phyloP scores from a whole-genome alignment of 2,888 invertebrate species.

The Tricholauxania praeusta region DNA sequence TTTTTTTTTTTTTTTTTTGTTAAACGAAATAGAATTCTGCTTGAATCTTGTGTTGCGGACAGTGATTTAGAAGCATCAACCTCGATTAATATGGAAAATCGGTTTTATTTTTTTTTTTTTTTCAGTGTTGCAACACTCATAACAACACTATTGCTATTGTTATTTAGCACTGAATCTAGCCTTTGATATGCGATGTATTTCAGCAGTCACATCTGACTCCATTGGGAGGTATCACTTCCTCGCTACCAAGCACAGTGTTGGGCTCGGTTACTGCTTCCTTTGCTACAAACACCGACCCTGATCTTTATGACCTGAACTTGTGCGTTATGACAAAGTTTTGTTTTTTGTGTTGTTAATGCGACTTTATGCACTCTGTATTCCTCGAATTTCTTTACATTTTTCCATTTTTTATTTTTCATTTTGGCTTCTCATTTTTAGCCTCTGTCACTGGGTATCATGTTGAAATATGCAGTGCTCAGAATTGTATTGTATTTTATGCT shows the following conservation, averaged over 20 bases:
- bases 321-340: constrained; percentile 16
- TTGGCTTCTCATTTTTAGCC: neutral
- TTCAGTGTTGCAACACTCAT: no score
- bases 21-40: no score
- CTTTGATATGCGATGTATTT: no score
- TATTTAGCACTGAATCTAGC: no score
- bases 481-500: neutral
- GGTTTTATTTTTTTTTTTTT: no score
- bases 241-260: no score
- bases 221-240: neutral
- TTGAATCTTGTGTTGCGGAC: no score
- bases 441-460: neutral
- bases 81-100: no score
- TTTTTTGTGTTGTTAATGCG: neutral
- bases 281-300: neutral
- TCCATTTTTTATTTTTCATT: neutral
- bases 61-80: no score
- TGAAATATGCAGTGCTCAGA: neutral
- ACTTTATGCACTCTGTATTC: no score
- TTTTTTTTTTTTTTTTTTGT: neutral
- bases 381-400: constrained; percentile 1
- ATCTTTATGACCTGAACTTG: constrained; percentile 20
- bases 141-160: no score
- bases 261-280: neutral
- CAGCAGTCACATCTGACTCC: neutral